Base-by-base conservation (phyloP, 2,113 vertebrate genomes). In the Burhinus oedicnemus region DNA sequence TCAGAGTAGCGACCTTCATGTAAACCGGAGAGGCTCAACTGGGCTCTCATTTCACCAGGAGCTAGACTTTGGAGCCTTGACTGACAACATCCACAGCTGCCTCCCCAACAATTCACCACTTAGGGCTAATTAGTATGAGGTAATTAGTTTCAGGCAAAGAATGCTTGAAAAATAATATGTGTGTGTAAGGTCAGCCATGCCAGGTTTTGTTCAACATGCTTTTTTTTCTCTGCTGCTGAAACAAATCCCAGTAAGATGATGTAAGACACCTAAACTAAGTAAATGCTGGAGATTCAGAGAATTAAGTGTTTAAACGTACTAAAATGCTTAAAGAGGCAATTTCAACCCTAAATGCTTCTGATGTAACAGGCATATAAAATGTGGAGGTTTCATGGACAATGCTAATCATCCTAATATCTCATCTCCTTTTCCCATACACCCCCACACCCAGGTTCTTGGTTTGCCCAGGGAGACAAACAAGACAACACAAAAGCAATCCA, bases 71-170 rank as follows among this genome's bases (percentile, higher is more conserved):
- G 68, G 71, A 87, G 66, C 60, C 75, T 40, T 94, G 89, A 87
- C 77, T 92, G 83, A 95, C 75, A 86, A 62, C 70, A 96, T 51
- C 49, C 84, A 91, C 78, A 96, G 89, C 51, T 90, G 75, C 68
- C 75, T 94, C 42, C 44, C 26, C 44, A 79, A 51, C 19, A 79
- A 79, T 72, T 89, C 70, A 74, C 49, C 49, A 47, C 72, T n/a
- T 71, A 62, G n/a, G 22, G 20, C 52, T 95, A 89, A 89, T 95
- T 95, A 93, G 51, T 54, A 79, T 47, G 47, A 88, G 34, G 58
- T 42, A 89, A 95, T 92, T 92, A 90, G 87, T 80, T 95, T 90
- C 82, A 86, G 87, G 85, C 64, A 83, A 87, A 94, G 81, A 93
- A 87, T 78, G 45, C 65, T 66, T 76, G 62, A 85, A 95, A 93